Conservation (phyloP, 2,113 vertebrate species). For the Epinephelus moara region DNA sequence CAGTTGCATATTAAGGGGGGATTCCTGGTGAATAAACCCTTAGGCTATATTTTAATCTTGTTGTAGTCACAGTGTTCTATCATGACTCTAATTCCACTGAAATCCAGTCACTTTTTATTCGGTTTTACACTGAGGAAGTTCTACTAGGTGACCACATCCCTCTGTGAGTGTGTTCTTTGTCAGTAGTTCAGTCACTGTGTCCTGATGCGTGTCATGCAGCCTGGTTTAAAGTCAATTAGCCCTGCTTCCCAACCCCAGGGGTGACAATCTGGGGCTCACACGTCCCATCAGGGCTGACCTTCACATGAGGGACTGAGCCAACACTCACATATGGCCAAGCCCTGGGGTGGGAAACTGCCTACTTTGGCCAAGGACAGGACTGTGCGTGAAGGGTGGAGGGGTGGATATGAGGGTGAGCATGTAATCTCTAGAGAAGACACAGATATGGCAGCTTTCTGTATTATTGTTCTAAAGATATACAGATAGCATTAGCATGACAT, state of each 20-base stretch:
- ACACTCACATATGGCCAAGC: constrained; percentile 49
- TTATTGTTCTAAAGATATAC: neutral
- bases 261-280: constrained; percentile 57
- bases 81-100: constrained; percentile 7
- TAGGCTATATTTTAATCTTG: neutral
- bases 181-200: constrained; percentile 33
- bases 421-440: constrained; percentile 24
- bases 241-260: constrained; percentile 36
- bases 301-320: constrained; percentile 62
- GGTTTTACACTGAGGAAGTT: constrained; percentile 8
- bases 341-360: constrained; percentile 58
- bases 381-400: constrained; percentile 16
- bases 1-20: neutral
- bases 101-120: neutral
- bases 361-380: constrained; percentile 52
- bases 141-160: constrained; percentile 16
- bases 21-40: neutral
- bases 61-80: neutral
- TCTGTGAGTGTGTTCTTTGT: constrained; percentile 52
- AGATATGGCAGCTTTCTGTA: neutral
- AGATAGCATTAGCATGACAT: neutral
- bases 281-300: constrained; percentile 64
- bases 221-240: constrained; percentile 70
- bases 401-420: neutral
- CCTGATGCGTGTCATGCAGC: constrained; percentile 48